These are phyloP conservation scores for Anastrepha obliqua DNA, from an alignment of 1,140 invertebrate genomes.

Conservation along the genomic window DNA sequence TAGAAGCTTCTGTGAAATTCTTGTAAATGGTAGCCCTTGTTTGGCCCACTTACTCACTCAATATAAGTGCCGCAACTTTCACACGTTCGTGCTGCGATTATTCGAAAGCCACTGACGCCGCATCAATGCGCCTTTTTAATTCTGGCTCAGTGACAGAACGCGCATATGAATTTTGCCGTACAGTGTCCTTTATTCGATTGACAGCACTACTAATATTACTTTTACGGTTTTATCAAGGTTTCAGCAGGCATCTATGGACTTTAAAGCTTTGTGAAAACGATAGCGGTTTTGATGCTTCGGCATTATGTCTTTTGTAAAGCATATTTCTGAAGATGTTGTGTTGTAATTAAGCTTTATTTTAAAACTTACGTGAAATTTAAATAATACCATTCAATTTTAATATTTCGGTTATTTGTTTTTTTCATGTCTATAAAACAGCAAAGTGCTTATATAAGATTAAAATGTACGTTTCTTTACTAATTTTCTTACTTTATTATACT, in stretches of 20 bases:
- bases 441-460: no score
- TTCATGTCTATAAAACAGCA: no score
- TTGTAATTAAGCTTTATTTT: no score
- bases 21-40: background rate
- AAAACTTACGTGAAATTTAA: no score
- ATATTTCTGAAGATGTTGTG: no score
- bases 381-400: no score
- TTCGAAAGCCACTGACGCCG: background rate
- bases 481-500: no score
- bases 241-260: background rate
- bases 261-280: background rate
- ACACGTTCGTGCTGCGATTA: background rate
- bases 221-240: background rate
- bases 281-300: background rate
- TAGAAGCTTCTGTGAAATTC: no score
- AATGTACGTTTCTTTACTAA: no score
- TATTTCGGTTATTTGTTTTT: no score
- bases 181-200: background rate
- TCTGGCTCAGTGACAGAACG: background rate
- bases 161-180: background rate
- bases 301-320: no score
- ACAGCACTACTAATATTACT: constrained; percentile 1
- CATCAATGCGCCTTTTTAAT: background rate
- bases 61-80: background rate
- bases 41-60: background rate